Base-by-base conservation (phyloP, 2,888 invertebrate species). In the Dicyrtomina minuta region DNA sequence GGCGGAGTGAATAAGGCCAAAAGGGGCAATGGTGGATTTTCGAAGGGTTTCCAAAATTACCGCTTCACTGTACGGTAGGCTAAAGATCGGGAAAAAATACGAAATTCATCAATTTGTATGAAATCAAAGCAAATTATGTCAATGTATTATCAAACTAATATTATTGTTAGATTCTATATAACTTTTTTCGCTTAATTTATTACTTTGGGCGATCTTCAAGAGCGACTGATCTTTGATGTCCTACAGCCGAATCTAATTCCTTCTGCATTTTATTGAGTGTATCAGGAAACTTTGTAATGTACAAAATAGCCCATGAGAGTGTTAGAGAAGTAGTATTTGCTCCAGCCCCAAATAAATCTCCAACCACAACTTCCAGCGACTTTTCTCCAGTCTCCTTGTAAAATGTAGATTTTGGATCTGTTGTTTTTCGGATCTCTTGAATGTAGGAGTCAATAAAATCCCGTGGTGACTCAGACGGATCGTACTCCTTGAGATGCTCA, bases 11-110 rank as follows among this genome's bases (percentile, higher is more conserved):
- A 77, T 77, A 17, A 78, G 61, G 8, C 77, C 78, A 41, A 78
- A 55, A 24, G 78, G 77, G 10, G 75, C 76, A 2, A 78, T 60
- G 1, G 77, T 76, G 1, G 77, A 78, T 64, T 77, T 76, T 8
- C 78, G 46, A 20, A 77, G 39, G 20, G 76, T 72, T 71, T 78
- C 78, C 73, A 76, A 73, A n/a, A 78, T 74, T 4, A 73, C 74
- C 4, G 77, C 78, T 70, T 78, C 76, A 0, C 77, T 77, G 46
- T 75, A 78, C 0, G 74, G 74, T 76, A 78, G 75, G 49, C 78
- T 78, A 1, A 13, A 20, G n/a, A n/a, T n/a, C n/a, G n/a, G n/a
- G n/a, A 39, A 69, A 73, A 2, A 66, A 72, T 5, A 33, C 33
- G n/a, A n/a, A n/a, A 12, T 13, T 51, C n/a, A 17, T 51, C 10